These are phyloP conservation scores for Hydropotes inermis DNA, from an alignment of 2,113 vertebrate genomes.

Conservation along the genomic window DNA sequence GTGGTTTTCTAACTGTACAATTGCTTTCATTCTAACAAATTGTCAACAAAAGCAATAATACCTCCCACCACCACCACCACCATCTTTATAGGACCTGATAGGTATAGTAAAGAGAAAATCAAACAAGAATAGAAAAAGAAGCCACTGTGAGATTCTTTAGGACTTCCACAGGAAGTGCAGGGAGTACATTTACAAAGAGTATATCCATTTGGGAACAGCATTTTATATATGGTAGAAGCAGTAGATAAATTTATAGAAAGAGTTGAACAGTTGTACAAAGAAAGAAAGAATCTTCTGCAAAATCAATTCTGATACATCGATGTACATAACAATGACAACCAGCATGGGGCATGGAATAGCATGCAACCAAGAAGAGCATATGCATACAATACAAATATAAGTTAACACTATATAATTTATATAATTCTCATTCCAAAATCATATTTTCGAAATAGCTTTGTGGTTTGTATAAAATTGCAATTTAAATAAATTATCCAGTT, in stretches of 20 bases:
- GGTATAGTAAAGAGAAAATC: neutral
- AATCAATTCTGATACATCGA: neutral
- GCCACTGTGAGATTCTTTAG: neutral
- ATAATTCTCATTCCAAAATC: neutral
- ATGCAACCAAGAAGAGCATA: neutral
- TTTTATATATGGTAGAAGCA: neutral
- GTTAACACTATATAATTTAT: neutral
- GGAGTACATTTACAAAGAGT: neutral
- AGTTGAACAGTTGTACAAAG: neutral
- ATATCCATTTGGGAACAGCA: neutral
- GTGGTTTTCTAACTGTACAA: neutral
- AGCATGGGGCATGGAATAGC: neutral
- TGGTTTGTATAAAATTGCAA: neutral
- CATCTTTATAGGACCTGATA: neutral
- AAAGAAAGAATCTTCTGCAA: neutral
- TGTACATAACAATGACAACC: neutral
- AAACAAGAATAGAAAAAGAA: neutral
- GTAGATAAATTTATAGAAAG: neutral
- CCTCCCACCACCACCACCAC: neutral
- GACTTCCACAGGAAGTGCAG: neutral
- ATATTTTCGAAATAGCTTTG: neutral
- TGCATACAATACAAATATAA: neutral
- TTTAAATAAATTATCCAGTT: neutral
- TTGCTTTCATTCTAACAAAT: neutral
- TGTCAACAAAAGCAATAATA: neutral